These are phyloP conservation scores for Bolinopsis microptera DNA, from an alignment of 37 sponge, comb jelly and placozoan species.

Conservation along the genomic window DNA sequence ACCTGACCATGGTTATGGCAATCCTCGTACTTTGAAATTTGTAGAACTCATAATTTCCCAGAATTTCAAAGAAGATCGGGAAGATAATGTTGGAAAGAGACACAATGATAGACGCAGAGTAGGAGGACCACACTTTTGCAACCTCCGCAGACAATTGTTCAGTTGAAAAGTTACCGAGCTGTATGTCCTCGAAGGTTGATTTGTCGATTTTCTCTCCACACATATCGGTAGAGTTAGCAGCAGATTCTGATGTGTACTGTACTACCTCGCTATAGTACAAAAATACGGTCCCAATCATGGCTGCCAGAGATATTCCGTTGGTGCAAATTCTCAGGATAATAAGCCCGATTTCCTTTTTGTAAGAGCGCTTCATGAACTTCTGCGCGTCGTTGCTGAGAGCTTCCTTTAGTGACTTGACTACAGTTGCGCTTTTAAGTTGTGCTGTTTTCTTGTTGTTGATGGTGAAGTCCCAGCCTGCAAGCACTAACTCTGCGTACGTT, in stretches of 20 bases:
- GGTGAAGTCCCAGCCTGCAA: not conserved
- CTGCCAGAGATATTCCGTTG: not conserved
- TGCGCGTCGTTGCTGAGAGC: not conserved
- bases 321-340: not conserved
- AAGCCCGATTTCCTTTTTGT: not conserved
- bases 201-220: not conserved
- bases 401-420: not conserved
- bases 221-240: not conserved
- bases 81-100: constrained; percentile 14
- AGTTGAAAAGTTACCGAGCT: not conserved
- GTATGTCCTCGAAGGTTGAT: not conserved
- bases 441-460: constrained; percentile 33
- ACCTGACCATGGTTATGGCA: not conserved
- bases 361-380: not conserved
- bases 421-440: not conserved
- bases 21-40: not conserved
- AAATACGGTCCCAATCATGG: not conserved
- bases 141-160: not conserved
- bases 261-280: not conserved
- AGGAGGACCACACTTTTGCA: not conserved
- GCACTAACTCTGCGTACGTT: not conserved
- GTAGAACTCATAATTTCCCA: constrained; percentile 3
- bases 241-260: not conserved
- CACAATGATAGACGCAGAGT: not conserved
- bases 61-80: not conserved